Evolutionary conservation across 2,888 invertebrate genomes (phyloP), one percentile per base, ranked within the genome.

Genomic region (Aphodius granarius): DNA sequence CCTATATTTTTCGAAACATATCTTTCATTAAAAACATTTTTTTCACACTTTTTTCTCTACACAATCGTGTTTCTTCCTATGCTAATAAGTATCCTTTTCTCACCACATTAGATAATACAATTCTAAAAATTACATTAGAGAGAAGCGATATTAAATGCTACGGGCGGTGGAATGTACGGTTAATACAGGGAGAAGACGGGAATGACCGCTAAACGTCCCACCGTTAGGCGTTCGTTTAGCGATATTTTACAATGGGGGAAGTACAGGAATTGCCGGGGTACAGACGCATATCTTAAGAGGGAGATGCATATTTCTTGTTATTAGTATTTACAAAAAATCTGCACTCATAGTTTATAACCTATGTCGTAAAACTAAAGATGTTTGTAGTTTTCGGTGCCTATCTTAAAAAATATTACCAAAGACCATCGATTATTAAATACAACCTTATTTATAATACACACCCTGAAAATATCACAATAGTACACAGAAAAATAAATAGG

Each of bases 1-100:
- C 77, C 77, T 77, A 75, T 77, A 75, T 74, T 75, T 77, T 75
- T 75, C 73, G 70, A 77, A 77, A 77, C 72, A 77, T 70, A 77
- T 75, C 70, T 75, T 70, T 74, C 73, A 77, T 75, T 77, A 75
- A 77, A 76, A 75, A 71, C 22, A 19, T 20, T 19, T 71, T 73
- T 73, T 68, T 22, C 22, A 66, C 4, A 63, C 18, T 20, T 63
- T 73, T 64, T 68, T 70, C 23, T 71, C 62, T 68, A 64, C 71
- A 21, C 17, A 21, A n/a, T 21, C n/a, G 72, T 71, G 65, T 73
- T 75, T 74, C 43, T 2, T 18, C 63, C 72, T 72, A 43, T 20
- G 66, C 20, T 63, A 17, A 15, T 66, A 21, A 17, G 16, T 23
- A 71, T 20, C 68, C 71, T 74, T 74, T 72, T 64, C 23, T 72